Evolutionary conservation across 2,113 vertebrate species (phyloP), one percentile per base, ranked within the genome.

Genomic region (Neolamprologus variostigma): DNA sequence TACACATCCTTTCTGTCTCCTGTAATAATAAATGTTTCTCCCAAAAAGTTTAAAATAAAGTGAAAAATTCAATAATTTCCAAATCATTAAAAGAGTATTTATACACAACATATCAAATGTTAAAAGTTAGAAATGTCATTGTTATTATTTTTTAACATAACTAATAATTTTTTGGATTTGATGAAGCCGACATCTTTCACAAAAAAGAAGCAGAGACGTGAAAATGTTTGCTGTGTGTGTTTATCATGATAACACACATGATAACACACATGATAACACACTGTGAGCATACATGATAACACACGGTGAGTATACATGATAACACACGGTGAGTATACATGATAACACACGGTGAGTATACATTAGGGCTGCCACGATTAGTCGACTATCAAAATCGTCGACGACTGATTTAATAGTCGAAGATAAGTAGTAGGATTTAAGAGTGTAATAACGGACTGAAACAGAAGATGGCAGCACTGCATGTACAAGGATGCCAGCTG

Each of bases 401-500:
- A 47, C 0, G 4, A 50, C 47, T 50, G 0, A 50, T 50, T 50
- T 50, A 50, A 50, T 50, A 50, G 45, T 50, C 4, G 0, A 17
- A 1, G 3, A 45, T 45, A 45, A 45, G 42, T 45, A 14, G 42
- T 14, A 45, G 42, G 42, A 45, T 45, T 45, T 45, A 45, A 45
- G 42, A 14, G 42, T 45, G 42, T 45, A 45, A 45, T 45, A 45
- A 45, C 12, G 5, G 40, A 42, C 40, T 42, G 40, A 42, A 6
- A 13, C 40, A 42, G 40, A 13, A 42, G 40, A 6, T 0, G 40
- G 11, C 40, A 42, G 40, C 40, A 42, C 40, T 42, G 40, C 40
- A 42, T 42, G 40, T 42, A 42, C 40, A 12, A 42, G 40, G 40
- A 42, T 6, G 40, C 40, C 40, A 42, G 40, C 40, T 42, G 40